Evolutionary conservation across 2,888 invertebrate genomes (phyloP).

Genomic region (Oxycera nigricornis): DNA sequence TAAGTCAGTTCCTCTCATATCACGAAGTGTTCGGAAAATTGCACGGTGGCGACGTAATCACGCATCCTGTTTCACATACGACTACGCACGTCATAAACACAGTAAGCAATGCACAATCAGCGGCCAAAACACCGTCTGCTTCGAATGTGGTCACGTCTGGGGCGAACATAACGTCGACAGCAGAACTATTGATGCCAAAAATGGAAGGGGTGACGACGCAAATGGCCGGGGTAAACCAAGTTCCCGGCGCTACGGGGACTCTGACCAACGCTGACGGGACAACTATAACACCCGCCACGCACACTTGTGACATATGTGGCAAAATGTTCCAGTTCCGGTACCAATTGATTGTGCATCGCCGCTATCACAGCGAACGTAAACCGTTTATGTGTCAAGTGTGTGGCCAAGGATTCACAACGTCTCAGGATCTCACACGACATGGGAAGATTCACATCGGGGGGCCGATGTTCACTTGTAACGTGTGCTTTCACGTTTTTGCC

Average conservation of each 20-base stretch:
- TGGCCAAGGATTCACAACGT: constrained; percentile 82
- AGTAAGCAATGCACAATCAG: constrained; percentile 41
- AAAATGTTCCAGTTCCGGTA: constrained; percentile 88
- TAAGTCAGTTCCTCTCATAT: constrained; percentile 83
- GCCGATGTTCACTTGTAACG: constrained; percentile 75
- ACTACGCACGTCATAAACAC: constrained; percentile 52
- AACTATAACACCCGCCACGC: constrained; percentile 56
- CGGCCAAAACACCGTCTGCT: constrained; percentile 49
- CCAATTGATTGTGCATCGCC: constrained; percentile 84
- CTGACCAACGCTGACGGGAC: constrained; percentile 60
- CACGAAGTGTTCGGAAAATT: constrained; percentile 84
- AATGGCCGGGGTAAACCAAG: constrained; percentile 54
- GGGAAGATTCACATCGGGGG: constrained; percentile 85
- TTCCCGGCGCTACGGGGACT: constrained; percentile 54
- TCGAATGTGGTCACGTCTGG: constrained; percentile 54
- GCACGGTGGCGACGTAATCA: constrained; percentile 61
- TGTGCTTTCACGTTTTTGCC: constrained; percentile 77
- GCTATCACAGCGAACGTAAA: constrained; percentile 86
- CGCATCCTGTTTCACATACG: constrained; percentile 64
- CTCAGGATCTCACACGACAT: constrained; percentile 79
- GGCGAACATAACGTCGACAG: constrained; percentile 30
- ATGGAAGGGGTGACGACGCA: constrained; percentile 58
- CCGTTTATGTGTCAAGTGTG: constrained; percentile 84
- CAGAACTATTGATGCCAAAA: constrained; percentile 58
- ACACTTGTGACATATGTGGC: constrained; percentile 84